These are phyloP conservation scores for Cossypha polioptera DNA, from an alignment of 2,797 vertebrate species.

Conservation along the genomic window DNA sequence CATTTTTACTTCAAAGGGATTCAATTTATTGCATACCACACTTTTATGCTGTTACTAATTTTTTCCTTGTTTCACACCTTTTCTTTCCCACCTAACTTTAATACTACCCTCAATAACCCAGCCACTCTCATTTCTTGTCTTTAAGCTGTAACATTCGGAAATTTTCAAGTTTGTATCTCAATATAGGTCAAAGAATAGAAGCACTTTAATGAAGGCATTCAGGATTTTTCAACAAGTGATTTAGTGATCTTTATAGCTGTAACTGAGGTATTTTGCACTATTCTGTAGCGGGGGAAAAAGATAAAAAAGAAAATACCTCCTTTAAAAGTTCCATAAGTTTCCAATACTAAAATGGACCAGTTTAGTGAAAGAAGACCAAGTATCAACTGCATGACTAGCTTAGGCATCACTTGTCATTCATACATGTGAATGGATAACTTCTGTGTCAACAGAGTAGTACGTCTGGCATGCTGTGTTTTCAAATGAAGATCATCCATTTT, in stretches of 20 bases:
- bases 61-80: conserved; percentile 26
- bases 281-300: background rate
- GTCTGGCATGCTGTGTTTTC: conserved; percentile 71
- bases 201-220: background rate
- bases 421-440: conserved; percentile 29
- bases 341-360: background rate
- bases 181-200: background rate
- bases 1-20: conserved; percentile 66
- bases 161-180: background rate
- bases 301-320: background rate
- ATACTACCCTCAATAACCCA: conserved; percentile 43
- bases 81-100: conserved; percentile 41
- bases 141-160: background rate
- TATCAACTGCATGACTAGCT: conserved; percentile 40
- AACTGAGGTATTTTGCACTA: conserved; percentile 13
- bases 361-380: conserved; percentile 43
- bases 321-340: background rate
- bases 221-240: background rate
- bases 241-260: background rate
- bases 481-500: conserved; percentile 56
- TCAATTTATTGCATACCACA: conserved; percentile 69
- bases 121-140: background rate
- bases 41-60: conserved; percentile 69
- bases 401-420: conserved; percentile 29
- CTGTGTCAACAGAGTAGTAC: conserved; percentile 30